Conservation (phyloP, 2,888 invertebrate genomes). For the Clitarchus hookeri region DNA sequence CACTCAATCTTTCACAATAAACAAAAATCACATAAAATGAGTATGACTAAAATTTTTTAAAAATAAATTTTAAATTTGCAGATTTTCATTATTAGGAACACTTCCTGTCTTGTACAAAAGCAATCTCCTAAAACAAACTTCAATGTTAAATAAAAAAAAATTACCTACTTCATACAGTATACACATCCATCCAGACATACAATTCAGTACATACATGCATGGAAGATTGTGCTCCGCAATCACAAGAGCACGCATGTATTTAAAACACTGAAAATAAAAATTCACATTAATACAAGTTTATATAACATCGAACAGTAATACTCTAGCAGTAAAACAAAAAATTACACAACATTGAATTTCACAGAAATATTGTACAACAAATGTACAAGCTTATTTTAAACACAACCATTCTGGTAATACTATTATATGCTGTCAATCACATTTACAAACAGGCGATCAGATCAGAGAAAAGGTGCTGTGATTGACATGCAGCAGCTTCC, state of each 20-base stretch:
- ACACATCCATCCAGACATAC: not conserved
- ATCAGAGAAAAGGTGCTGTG: conserved; percentile 65
- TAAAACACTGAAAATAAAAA: not conserved
- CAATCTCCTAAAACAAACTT: not conserved
- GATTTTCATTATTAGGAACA: not conserved
- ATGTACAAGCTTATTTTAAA: not conserved
- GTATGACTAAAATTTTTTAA: too few species aligned
- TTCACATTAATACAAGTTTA: not conserved
- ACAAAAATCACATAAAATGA: too few species aligned
- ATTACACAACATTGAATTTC: not conserved
- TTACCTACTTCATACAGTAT: not conserved
- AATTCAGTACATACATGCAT: not conserved
- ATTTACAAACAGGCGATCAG: conserved; percentile 57
- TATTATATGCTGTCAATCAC: not conserved
- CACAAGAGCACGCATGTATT: not conserved
- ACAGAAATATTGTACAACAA: not conserved
- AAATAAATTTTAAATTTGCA: not conserved
- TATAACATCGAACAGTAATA: not conserved
- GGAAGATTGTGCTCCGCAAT: not conserved
- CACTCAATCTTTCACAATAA: not conserved
- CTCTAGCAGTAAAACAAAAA: not conserved
- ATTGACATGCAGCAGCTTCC: conserved; percentile 60
- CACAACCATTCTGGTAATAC: not conserved
- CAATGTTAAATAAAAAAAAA: not conserved
- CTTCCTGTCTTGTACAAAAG: too few species aligned